phyloP scores from a whole-genome alignment of 1,140 invertebrate species.

The Campoletis sonorensis region DNA sequence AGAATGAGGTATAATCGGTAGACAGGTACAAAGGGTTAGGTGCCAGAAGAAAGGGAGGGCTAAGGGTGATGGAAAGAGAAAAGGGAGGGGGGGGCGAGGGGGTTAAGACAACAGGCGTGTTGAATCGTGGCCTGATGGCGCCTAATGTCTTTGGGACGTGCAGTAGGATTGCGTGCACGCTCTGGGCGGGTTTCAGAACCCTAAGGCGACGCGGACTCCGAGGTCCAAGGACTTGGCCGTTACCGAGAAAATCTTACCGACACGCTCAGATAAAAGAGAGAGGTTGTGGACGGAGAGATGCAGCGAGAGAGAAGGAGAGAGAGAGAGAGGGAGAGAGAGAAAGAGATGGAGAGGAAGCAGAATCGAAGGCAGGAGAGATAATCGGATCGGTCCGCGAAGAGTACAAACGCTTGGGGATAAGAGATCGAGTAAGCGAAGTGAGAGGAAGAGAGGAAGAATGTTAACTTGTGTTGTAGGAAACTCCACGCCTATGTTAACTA shows the following conservation, averaged over 20 bases:
- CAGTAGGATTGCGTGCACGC: constrained; percentile 70
- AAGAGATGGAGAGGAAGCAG: background rate
- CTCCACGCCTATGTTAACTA: constrained; percentile 8
- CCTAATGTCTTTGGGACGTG: constrained; percentile 66
- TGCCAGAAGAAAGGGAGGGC: background rate
- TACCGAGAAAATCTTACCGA: constrained; percentile 70
- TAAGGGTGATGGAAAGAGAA: too few species aligned
- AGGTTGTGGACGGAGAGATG: too few species aligned
- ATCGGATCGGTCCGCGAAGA: constrained; percentile 50
- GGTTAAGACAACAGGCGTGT: constrained; percentile 2
- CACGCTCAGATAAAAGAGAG: constrained; percentile 46
- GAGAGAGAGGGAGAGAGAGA: background rate
- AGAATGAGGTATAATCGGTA: background rate
- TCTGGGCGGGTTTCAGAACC: constrained; percentile 70
- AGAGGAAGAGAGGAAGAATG: constrained; percentile 30
- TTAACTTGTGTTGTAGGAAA: constrained; percentile 50
- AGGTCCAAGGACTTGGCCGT: constrained; percentile 71
- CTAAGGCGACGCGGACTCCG: constrained; percentile 65
- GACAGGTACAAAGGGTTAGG: background rate
- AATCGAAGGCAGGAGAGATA: constrained; percentile 30
- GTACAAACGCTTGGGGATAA: constrained; percentile 22
- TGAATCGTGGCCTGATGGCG: constrained; percentile 31
- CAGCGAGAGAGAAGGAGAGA: background rate
- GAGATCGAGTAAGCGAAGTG: constrained; percentile 3
- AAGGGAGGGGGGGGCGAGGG: background rate